phyloP scores from a whole-genome alignment of 2,797 vertebrate species.

The Benthosema pterotum region DNA sequence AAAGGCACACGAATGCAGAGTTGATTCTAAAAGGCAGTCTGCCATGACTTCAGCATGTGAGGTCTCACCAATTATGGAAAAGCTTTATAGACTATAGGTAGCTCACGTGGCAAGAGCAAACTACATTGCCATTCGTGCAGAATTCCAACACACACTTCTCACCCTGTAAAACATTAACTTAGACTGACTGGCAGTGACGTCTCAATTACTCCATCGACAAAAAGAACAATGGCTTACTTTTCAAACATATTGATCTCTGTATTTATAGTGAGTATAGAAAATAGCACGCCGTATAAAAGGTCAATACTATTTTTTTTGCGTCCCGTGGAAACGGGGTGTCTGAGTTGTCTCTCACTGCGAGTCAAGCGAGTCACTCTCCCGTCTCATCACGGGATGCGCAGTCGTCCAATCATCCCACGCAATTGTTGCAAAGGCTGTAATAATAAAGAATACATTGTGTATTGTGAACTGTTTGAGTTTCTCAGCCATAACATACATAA shows the following conservation, averaged over 20 bases:
- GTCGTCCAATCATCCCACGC: slow-evolving; percentile 87
- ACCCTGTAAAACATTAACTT: slow-evolving; percentile 65
- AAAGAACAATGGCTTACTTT: background rate
- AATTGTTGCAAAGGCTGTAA: slow-evolving; percentile 82
- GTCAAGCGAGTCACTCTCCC: slow-evolving; percentile 49
- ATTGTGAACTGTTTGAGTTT: background rate
- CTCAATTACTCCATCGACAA: background rate
- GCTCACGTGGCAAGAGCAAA: slow-evolving; percentile 50
- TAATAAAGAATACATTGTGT: background rate
- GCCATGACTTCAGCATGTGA: slow-evolving; percentile 15
- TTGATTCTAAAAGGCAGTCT: slow-evolving; percentile 29
- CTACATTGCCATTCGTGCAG: slow-evolving; percentile 33
- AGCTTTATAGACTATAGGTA: slow-evolving; percentile 31
- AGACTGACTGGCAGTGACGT: slow-evolving; percentile 14
- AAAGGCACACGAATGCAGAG: background rate
- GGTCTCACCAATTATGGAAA: slow-evolving; percentile 43
- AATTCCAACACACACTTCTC: slow-evolving; percentile 50
- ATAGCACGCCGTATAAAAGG: background rate
- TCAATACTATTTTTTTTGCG: too few relatives aligned
- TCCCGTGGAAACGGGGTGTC: too few relatives aligned
- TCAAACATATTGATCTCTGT: background rate
- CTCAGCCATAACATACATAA: rapidly evolving
- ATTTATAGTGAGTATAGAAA: background rate
- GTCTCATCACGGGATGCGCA: slow-evolving; percentile 72
- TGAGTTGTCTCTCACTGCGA: slow-evolving; percentile 49